Evolutionary conservation across 2,888 invertebrate species (phyloP).

Genomic region (Noctua fimbriata): DNA sequence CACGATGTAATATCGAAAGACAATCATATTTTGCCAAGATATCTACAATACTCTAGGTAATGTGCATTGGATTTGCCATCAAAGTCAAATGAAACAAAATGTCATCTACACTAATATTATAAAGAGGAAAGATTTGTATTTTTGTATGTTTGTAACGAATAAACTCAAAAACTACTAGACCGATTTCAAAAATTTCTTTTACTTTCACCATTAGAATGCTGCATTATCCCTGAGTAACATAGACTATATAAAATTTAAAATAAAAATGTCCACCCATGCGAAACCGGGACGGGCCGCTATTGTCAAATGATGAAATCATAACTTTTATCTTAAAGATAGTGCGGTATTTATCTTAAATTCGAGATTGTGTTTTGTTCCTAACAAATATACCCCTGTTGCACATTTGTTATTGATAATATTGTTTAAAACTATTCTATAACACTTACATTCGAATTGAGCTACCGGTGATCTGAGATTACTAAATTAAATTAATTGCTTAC

Average conservation of each 20-base stretch:
- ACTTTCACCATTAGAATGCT: too few relatives aligned
- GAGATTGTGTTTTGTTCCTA: conserved; percentile 41
- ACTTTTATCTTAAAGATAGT: background rate
- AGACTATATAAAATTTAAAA: too few relatives aligned
- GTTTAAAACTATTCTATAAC: conserved; percentile 42
- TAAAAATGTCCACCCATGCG: too few relatives aligned
- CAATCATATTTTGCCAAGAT: background rate
- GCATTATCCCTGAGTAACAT: too few relatives aligned
- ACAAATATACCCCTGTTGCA: conserved; percentile 23
- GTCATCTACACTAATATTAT: too few relatives aligned
- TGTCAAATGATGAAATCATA: background rate
- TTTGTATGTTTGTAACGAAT: too few relatives aligned
- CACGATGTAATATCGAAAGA: background rate
- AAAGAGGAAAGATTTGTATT: too few relatives aligned
- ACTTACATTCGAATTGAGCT: conserved; percentile 65
- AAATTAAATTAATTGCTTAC: conserved; percentile 62
- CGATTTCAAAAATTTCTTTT: too few relatives aligned
- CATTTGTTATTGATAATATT: conserved; percentile 20
- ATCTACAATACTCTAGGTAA: background rate
- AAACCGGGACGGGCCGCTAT: too few relatives aligned
- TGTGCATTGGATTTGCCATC: background rate
- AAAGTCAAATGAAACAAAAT: background rate
- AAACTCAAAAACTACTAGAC: too few relatives aligned
- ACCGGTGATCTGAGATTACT: conserved; percentile 47
- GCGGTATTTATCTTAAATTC: conserved; percentile 18